Conservation (phyloP, 2,797 vertebrate species). For the Schizothorax lantsangensis region DNA sequence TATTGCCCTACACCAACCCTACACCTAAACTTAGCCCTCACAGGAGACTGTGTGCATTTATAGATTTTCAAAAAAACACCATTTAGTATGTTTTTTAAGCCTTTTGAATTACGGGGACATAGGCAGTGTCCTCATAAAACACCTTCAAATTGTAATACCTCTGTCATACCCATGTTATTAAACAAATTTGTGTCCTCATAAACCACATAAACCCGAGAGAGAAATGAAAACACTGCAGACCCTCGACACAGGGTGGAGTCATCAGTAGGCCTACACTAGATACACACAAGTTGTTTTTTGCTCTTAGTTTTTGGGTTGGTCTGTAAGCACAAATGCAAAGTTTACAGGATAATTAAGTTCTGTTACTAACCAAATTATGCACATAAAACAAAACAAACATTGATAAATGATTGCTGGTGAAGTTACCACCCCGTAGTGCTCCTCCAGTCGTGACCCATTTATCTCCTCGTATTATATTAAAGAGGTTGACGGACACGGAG, state of each 20-base stretch:
- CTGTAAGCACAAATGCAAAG: neutral
- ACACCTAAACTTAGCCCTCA: no score
- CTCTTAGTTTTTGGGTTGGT: neutral
- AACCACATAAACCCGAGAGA: no score
- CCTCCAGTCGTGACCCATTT: neutral
- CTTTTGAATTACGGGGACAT: no score
- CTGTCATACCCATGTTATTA: no score
- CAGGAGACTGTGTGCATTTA: no score
- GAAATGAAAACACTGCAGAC: conserved; percentile 65
- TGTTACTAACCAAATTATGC: neutral
- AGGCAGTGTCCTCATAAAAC: no score
- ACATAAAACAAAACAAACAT: neutral
- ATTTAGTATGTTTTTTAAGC: no score
- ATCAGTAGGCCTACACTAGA: neutral
- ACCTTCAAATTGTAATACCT: no score
- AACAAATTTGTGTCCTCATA: no score
- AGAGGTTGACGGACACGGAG: neutral
- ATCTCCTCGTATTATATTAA: neutral
- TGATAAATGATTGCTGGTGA: neutral
- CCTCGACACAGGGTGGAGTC: neutral
- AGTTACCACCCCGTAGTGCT: no score
- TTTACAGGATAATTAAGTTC: neutral
- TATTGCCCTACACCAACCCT: no score
- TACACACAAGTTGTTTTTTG: neutral
- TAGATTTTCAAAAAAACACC: no score